Percentiles rank a stretch among this genome's conserved stretches.
Evolutionary conservation across 2,888 invertebrate species (phyloP).

Genomic region (Cerceris ruficornis): DNA sequence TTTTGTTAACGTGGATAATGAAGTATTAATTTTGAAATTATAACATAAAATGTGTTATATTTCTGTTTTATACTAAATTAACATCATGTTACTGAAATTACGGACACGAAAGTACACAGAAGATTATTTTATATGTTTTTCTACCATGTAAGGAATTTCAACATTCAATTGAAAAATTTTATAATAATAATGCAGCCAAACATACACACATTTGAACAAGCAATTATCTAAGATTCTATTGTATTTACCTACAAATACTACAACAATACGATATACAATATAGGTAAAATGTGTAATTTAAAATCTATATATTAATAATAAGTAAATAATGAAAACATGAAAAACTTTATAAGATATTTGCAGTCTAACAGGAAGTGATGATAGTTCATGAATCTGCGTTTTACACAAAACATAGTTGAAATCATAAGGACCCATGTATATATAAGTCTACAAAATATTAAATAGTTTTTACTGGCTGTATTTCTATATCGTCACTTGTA

Average conservation of each 20-base stretch:
- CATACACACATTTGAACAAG: slow-evolving; percentile 23
- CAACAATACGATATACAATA: slow-evolving; percentile 22
- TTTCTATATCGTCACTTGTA: too few relatives aligned
- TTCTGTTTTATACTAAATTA: slow-evolving; percentile 3
- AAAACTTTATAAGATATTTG: too few relatives aligned
- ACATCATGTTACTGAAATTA: slow-evolving; percentile 11
- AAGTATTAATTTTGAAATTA: slow-evolving; percentile 9
- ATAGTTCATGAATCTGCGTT: too few relatives aligned
- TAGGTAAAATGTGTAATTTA: slow-evolving; percentile 5
- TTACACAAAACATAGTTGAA: too few relatives aligned
- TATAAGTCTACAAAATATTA: slow-evolving; percentile 8
- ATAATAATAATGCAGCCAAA: slow-evolving; percentile 50
- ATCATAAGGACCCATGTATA: too few relatives aligned
- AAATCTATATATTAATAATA: too few relatives aligned
- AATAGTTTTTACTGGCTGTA: too few relatives aligned
- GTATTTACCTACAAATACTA: slow-evolving; percentile 25
- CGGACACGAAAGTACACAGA: slow-evolving; percentile 35
- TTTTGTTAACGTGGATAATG: slow-evolving; percentile 2
- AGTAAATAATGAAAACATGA: slow-evolving; percentile 1
- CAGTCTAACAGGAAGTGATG: too few relatives aligned
- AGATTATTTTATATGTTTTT: not conserved
- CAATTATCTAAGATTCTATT: slow-evolving; percentile 43
- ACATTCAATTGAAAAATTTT: not conserved
- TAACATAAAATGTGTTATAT: slow-evolving; percentile 18
- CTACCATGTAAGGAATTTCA: slow-evolving; percentile 22